phyloP scores from a whole-genome alignment of 1,140 invertebrate species.

The Drosophila pandora region DNA sequence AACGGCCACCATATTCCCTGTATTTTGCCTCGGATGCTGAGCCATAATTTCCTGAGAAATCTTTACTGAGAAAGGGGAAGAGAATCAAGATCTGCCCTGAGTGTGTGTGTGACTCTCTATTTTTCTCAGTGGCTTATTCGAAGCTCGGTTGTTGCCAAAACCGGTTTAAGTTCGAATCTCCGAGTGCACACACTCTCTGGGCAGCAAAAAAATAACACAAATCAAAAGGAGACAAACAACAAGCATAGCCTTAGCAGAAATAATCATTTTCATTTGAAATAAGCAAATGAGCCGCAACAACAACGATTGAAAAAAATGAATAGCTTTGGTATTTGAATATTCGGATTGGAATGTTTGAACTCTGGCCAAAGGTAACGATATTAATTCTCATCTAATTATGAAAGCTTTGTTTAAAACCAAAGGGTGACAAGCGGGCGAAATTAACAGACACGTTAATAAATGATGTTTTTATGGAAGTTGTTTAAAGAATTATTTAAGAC shows the following conservation, averaged over 20 bases:
- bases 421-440: conserved; percentile 37
- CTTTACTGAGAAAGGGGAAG: conserved; percentile 11
- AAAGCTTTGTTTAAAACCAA: conserved; percentile 49
- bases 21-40: conserved; percentile 49
- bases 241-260: conserved; percentile 1
- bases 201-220: neutral
- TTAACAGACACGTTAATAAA: conserved; percentile 28
- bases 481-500: neutral
- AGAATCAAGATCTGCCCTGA: conserved; percentile 9
- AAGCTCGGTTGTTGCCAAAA: conserved; percentile 19
- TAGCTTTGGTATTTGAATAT: conserved; percentile 50
- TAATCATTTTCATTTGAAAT: conserved; percentile 50
- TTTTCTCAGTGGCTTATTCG: conserved; percentile 7
- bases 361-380: neutral
- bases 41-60: conserved; percentile 64
- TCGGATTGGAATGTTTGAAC: conserved; percentile 35
- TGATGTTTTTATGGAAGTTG: conserved; percentile 15
- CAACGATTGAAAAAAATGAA: conserved; percentile 30
- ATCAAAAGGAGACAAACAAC: conserved; percentile 10
- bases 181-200: conserved; percentile 25
- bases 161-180: conserved; percentile 49
- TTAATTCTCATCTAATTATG: conserved; percentile 73
- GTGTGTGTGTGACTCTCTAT: conserved; percentile 17
- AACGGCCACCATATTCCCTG: conserved; percentile 2
- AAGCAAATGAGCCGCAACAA: conserved; percentile 48